Base-by-base conservation (phyloP, 1,140 invertebrate species). In the Drosophila sechellia region DNA sequence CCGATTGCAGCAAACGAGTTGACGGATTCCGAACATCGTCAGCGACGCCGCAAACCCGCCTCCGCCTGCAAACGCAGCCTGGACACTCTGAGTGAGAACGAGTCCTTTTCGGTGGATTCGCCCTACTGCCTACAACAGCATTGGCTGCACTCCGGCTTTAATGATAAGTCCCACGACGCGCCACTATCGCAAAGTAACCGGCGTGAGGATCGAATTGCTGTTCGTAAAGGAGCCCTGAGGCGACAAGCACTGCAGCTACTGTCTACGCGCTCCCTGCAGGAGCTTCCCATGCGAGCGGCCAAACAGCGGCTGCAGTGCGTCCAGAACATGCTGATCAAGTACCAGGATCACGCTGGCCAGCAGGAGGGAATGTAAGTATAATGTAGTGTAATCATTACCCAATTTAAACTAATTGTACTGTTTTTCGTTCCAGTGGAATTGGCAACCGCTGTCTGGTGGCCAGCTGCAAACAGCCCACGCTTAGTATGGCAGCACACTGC, bases 401-500 rank as follows among this genome's bases (percentile, higher is more conserved):
- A 20, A 20, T 45, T 45, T 20, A 17, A 0, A 17, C 1, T 10
- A 15, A 42, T 42, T 15, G n/a, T 8, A 42, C 5, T 3, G 15
- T 55, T 50, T 17, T 45, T 2, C 6, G 35, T 46, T 65, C 11
- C 46, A 90, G 73, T 54, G 72, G 65, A 12, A 69, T 78, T 53
- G 76, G 72, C 22, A 92, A 90, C 53, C 74, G 60, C 6, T 92
- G 92, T 37, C 45, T 75, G 17, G 64, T 83, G 20, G 46, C 59
- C 11, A 71, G 59, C 8, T 92, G 92, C 45, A 75, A 61, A 40
- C 53, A 81, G 43, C 92, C 91, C 8, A 94, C 94, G 56, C 90
- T 93, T 2, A 95, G 95, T n/a, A 91, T 98, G 78, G 97, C 97
- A 0, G 95, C 96, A 22, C 96, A 98, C 87, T 98, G 97, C 91